Evolutionary conservation across 2,888 invertebrate genomes (phyloP).

Genomic region (Dicycla oo): DNA sequence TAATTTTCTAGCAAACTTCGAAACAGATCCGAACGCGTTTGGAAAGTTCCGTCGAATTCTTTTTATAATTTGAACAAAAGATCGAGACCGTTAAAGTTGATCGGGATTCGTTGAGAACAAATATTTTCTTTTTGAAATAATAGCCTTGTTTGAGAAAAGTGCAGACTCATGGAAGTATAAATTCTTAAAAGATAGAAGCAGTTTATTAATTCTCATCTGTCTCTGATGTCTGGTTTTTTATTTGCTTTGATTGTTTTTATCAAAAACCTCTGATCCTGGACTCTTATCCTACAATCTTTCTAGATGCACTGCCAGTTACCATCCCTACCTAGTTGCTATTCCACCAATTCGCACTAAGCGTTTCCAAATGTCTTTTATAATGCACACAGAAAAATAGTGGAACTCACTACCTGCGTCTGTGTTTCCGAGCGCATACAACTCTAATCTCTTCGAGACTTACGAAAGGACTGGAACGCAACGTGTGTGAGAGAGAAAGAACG

Average conservation of each 20-base stretch:
- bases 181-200: conserved; percentile 14
- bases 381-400: too few relatives aligned
- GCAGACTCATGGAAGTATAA: conserved; percentile 15
- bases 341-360: too few relatives aligned
- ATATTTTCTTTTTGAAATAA: conserved; percentile 17
- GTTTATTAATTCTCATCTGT: conserved; percentile 2
- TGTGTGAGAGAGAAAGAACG: too few relatives aligned
- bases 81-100: conserved; percentile 39
- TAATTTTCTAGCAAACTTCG: conserved; percentile 71
- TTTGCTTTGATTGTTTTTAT: neutral
- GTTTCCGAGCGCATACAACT: too few relatives aligned
- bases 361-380: too few relatives aligned
- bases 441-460: too few relatives aligned
- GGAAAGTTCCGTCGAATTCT: conserved; percentile 51
- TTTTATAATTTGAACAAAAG: conserved; percentile 55
- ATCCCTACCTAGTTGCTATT: too few relatives aligned
- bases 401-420: too few relatives aligned
- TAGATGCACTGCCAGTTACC: too few relatives aligned
- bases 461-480: too few relatives aligned
- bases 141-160: conserved; percentile 7
- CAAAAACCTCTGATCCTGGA: neutral
- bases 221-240: neutral
- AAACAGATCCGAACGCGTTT: conserved; percentile 61
- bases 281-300: neutral
- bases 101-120: conserved; percentile 27